Percentiles rank a stretch among this genome's conserved stretches.
These are phyloP conservation scores for Meiosimyza platycephala DNA, from an alignment of 2,888 invertebrate genomes.

Conservation along the genomic window DNA sequence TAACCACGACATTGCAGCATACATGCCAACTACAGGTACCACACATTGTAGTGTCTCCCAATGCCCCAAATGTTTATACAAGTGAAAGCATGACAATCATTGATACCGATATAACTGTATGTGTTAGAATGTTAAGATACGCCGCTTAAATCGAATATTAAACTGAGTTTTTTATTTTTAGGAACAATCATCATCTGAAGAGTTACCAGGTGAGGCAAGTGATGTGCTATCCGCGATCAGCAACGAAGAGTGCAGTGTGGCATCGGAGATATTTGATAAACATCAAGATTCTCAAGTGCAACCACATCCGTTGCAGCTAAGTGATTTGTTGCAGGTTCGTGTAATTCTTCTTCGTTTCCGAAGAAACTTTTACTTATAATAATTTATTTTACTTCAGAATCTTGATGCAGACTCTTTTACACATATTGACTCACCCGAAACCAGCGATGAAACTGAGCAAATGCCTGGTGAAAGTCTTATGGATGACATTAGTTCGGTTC, in stretches of 20 bases:
- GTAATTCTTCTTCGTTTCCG: too few relatives aligned
- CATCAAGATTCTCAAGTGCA: constrained; percentile 47
- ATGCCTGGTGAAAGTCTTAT: constrained; percentile 82
- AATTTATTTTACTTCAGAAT: constrained; percentile 61
- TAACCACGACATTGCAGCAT: constrained; percentile 48
- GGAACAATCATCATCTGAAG: constrained; percentile 65
- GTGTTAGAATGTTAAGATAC: constrained; percentile 37
- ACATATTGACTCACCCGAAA: constrained; percentile 87
- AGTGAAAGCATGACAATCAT: constrained; percentile 75
- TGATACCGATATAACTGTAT: constrained; percentile 71
- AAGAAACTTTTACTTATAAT: too few relatives aligned
- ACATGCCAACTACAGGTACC: constrained; percentile 63
- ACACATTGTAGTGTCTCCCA: constrained; percentile 55
- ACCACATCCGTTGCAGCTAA: constrained; percentile 51
- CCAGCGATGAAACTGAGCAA: constrained; percentile 80
- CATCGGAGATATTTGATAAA: constrained; percentile 75
- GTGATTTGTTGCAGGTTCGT: constrained; percentile 64
- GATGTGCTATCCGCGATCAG: constrained; percentile 75
- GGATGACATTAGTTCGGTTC: constrained; percentile 82
- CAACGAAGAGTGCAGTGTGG: constrained; percentile 79
- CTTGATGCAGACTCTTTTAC: constrained; percentile 70
- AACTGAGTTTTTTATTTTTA: constrained; percentile 44
- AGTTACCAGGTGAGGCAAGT: constrained; percentile 62
- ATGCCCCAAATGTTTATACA: constrained; percentile 61
- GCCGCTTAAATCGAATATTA: neutral